phyloP scores from a whole-genome alignment of 2,888 invertebrate species.

The Miltochrista miniata region DNA sequence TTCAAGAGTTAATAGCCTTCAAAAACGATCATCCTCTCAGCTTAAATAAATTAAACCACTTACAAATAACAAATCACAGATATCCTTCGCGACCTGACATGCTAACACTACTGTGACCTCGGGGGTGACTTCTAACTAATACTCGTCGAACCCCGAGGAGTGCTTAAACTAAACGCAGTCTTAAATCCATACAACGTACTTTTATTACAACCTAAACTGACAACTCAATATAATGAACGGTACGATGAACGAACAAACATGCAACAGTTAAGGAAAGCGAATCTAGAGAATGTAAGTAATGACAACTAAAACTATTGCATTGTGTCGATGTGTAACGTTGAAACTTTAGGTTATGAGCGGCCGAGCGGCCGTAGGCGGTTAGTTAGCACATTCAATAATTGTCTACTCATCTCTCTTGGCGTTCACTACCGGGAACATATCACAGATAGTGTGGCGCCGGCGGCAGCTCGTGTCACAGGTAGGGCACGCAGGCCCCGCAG shows the following conservation, averaged over 20 bases:
- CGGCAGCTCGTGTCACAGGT: slow-evolving; percentile 64
- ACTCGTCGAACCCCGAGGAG: slow-evolving; percentile 36
- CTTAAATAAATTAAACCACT: slow-evolving; percentile 67
- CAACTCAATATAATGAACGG: slow-evolving; percentile 38
- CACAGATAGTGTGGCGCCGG: slow-evolving; percentile 70
- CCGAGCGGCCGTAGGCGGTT: slow-evolving; percentile 52
- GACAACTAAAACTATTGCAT: slow-evolving; percentile 52
- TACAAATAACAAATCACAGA: slow-evolving; percentile 80
- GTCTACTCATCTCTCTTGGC: slow-evolving; percentile 68
- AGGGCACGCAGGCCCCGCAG: slow-evolving; percentile 76
- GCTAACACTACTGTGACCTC: slow-evolving; percentile 36
- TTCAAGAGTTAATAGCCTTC: slow-evolving; percentile 1
- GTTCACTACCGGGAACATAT: slow-evolving; percentile 66
- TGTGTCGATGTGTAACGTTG: slow-evolving; percentile 42
- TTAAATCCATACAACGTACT: slow-evolving; percentile 67
- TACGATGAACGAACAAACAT: slow-evolving; percentile 52
- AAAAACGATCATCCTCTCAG: slow-evolving; percentile 37
- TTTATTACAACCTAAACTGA: slow-evolving; percentile 63
- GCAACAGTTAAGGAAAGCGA: slow-evolving; percentile 62
- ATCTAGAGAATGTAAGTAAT: slow-evolving; percentile 36
- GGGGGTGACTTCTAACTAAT: slow-evolving; percentile 33
- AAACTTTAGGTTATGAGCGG: slow-evolving; percentile 45
- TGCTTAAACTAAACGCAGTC: slow-evolving; percentile 76
- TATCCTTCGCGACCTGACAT: slow-evolving; percentile 67
- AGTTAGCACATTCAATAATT: slow-evolving; percentile 61